Conservation (phyloP, 2,113 vertebrate species). For the Aix galericulata region DNA sequence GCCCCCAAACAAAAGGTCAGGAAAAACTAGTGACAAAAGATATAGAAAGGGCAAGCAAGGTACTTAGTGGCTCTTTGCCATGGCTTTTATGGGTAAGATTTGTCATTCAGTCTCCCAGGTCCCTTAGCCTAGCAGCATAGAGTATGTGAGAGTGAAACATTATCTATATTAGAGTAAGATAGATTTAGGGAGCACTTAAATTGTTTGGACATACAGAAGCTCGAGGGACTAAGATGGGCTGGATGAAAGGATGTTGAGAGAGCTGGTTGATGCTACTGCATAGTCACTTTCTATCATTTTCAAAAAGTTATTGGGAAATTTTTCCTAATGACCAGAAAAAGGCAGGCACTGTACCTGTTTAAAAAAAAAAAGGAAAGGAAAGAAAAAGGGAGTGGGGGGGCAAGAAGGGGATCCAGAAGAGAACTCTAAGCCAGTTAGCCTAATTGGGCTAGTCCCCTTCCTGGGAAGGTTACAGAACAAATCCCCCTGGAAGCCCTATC, state of each 20-base stretch:
- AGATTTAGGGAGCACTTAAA: neutral
- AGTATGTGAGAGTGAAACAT: neutral
- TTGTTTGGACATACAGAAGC: neutral
- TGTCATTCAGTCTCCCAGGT: neutral
- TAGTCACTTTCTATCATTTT: neutral
- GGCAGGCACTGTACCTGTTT: neutral
- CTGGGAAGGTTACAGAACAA: neutral
- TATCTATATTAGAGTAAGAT: neutral
- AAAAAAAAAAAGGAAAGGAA: neutral
- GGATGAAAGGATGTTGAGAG: neutral
- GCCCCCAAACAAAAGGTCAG: fast-evolving
- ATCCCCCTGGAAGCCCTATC: neutral
- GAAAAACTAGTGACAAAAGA: neutral
- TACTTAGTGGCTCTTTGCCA: neutral
- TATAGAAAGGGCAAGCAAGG: fast-evolving
- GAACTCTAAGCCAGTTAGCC: neutral
- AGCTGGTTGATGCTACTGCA: neutral
- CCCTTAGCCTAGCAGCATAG: neutral
- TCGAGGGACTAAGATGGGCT: neutral
- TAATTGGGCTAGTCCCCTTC: neutral
- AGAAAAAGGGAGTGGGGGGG: neutral
- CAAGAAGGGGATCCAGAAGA: neutral
- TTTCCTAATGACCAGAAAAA: neutral
- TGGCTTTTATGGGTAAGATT: neutral
- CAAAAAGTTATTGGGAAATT: neutral